Conservation (phyloP, 2,797 vertebrate species). For the Ptychobarbus kaznakovi region DNA sequence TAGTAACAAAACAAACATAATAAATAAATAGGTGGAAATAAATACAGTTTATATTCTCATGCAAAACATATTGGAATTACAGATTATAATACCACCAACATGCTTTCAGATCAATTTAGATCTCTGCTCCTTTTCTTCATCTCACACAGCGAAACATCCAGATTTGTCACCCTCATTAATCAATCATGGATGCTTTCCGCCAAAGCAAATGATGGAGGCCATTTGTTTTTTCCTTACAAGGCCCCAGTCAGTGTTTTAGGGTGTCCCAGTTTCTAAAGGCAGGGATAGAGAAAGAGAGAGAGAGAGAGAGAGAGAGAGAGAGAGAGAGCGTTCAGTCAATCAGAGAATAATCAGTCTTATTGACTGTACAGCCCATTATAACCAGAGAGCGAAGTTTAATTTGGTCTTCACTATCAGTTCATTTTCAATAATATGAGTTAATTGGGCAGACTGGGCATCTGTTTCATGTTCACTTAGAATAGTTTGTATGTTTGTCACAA, state of each 20-base stretch:
- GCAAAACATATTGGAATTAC: neutral
- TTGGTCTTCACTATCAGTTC: neutral
- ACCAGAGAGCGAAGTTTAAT: neutral
- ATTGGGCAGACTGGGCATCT: neutral
- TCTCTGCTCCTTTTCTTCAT: conserved; percentile 25
- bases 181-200: conserved; percentile 36
- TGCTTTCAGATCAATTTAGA: conserved; percentile 23
- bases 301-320: conserved; percentile 36
- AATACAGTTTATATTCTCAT: neutral
- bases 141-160: conserved; percentile 10
- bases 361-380: conserved; percentile 7
- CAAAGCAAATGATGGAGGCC: conserved; percentile 30
- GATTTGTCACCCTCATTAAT: conserved; percentile 41
- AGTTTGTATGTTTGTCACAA: neutral
- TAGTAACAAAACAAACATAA: conserved; percentile 31
- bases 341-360: neutral
- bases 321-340: neutral
- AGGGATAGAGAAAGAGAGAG: conserved; percentile 5
- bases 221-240: conserved; percentile 39
- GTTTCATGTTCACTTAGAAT: neutral
- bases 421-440: neutral
- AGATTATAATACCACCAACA: neutral
- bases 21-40: neutral
- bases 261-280: conserved; percentile 32
- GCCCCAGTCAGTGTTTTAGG: conserved; percentile 19